Evolutionary conservation across 2,113 vertebrate species (phyloP).

Genomic region (Hippocampus abdominalis): DNA sequence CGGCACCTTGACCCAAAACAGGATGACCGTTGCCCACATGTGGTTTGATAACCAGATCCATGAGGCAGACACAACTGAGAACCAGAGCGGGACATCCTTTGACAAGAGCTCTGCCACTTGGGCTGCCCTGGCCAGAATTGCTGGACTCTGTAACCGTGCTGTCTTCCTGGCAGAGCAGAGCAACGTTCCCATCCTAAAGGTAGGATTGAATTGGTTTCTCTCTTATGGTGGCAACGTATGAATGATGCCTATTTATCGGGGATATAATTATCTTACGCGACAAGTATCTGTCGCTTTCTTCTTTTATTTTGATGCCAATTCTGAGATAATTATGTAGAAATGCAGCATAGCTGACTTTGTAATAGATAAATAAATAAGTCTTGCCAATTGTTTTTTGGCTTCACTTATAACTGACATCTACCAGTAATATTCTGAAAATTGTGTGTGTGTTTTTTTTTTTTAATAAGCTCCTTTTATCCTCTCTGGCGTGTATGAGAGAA

Average conservation of each 20-base stretch:
- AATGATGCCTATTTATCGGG: conserved; percentile 1
- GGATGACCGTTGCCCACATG: conserved; percentile 95
- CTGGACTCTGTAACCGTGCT: conserved; percentile 86
- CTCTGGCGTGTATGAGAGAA: not conserved
- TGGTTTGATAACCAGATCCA: conserved; percentile 98
- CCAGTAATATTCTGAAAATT: too few species aligned
- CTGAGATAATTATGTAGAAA: conserved; percentile 1
- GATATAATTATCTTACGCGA: not conserved
- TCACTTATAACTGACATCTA: not conserved
- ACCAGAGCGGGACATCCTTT: conserved; percentile 81
- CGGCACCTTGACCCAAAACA: conserved; percentile 90
- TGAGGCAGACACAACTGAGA: conserved; percentile 90
- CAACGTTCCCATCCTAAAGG: conserved; percentile 46
- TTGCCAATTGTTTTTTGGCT: not conserved
- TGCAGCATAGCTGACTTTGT: conserved; percentile 10
- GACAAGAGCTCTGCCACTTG: conserved; percentile 85
- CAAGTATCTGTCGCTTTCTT: not conserved
- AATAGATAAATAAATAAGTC: not conserved
- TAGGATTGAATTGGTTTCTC: not conserved
- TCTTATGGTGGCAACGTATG: not conserved
- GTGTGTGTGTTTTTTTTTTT: not conserved
- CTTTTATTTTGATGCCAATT: not conserved
- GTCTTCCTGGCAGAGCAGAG: conserved; percentile 87
- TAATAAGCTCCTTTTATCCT: not conserved
- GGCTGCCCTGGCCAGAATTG: conserved; percentile 79